Percentiles rank a stretch among this genome's conserved stretches.
phyloP scores from a whole-genome alignment of 2,888 invertebrate genomes.

The Drosophila fulvimacula region DNA sequence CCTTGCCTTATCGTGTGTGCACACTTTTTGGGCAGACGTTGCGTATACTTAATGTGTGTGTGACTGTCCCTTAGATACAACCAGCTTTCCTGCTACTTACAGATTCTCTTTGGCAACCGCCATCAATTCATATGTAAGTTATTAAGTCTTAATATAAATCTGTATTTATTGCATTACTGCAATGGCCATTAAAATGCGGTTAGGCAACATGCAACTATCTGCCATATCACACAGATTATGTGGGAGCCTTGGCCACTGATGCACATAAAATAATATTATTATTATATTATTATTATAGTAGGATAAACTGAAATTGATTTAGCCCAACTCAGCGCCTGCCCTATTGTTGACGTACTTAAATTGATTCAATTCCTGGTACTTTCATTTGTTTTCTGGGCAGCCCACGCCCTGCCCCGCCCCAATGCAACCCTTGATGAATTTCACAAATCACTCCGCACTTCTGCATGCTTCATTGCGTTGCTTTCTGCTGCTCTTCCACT shows the following conservation, averaged over 20 bases:
- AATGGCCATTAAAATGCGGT: conserved; percentile 1
- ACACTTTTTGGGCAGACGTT: conserved; percentile 47
- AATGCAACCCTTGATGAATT: background rate
- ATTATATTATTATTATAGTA: background rate
- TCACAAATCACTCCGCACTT: conserved; percentile 17
- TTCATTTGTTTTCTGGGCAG: background rate
- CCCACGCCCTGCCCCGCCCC: too few species aligned
- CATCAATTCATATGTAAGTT: conserved; percentile 2
- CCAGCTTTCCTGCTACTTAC: conserved; percentile 9
- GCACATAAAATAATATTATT: background rate
- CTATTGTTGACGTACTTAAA: conserved; percentile 1
- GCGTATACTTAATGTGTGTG: conserved; percentile 57
- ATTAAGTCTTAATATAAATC: conserved; percentile 6
- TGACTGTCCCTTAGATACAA: background rate
- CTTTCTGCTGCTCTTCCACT: conserved; percentile 19
- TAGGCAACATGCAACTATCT: background rate
- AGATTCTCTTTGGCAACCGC: conserved; percentile 1
- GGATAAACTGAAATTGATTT: too few species aligned
- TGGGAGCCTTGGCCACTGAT: background rate
- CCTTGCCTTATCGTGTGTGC: conserved; percentile 9
- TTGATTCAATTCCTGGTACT: conserved; percentile 7
- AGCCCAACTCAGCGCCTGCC: background rate
- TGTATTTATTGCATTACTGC: conserved; percentile 3
- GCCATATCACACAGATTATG: background rate
- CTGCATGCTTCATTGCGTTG: conserved; percentile 17